phyloP scores from a whole-genome alignment of 2,797 vertebrate genomes.

The Antennarius maculatus region DNA sequence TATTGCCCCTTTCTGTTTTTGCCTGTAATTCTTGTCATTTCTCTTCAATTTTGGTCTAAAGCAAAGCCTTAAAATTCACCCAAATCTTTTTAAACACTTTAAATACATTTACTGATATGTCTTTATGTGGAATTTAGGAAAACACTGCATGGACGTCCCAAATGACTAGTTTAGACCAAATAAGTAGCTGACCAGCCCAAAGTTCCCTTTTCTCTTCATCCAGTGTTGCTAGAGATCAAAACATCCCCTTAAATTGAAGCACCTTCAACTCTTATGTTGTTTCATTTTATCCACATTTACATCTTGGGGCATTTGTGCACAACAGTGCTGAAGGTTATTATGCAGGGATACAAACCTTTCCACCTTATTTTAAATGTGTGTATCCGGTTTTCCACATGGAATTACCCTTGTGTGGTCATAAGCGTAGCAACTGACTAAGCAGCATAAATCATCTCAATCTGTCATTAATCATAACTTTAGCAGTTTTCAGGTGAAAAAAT shows the following conservation, averaged over 20 bases:
- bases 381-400: background rate
- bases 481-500: slow-evolving; percentile 44
- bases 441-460: slow-evolving; percentile 48
- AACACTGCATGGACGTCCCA: no score
- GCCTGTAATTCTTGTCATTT: background rate
- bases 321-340: slow-evolving; percentile 2
- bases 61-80: background rate
- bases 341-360: no score
- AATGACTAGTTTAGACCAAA: background rate
- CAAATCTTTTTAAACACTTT: background rate
- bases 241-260: background rate
- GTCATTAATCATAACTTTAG: slow-evolving; percentile 45
- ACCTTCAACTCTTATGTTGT: background rate
- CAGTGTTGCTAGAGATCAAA: background rate
- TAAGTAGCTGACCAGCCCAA: background rate
- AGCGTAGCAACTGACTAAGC: slow-evolving; percentile 20
- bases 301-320: background rate
- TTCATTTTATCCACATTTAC: background rate
- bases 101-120: background rate
- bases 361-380: no score
- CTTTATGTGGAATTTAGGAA: no score
- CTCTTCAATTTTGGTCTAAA: background rate
- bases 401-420: slow-evolving; percentile 2
- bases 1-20: background rate
- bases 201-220: no score